Base-by-base conservation (phyloP, 2,113 vertebrate species). In the Peromyscus leucopus region DNA sequence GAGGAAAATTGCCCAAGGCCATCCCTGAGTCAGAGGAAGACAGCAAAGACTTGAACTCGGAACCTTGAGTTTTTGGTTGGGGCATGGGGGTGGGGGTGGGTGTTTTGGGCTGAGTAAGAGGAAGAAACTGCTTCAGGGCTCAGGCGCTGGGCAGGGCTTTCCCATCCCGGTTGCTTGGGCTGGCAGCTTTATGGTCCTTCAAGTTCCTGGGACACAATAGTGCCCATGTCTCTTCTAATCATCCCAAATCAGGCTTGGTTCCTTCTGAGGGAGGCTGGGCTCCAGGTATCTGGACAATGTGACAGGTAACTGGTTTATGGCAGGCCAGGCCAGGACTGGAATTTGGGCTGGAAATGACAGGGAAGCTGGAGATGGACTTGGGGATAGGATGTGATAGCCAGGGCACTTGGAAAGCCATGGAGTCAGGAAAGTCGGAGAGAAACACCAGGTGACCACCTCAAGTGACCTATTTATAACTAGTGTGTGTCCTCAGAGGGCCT, bases 1-100 rank as follows among this genome's bases (percentile, higher is more conserved):
- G 12, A 78, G 67, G 67, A 90, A 91, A 61, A n/a, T 93, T 97
- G 72, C 88, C 93, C 94, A 96, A 97, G 93, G 93, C 92, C 82
- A 86, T 42, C 55, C 51, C 36, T 97, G 95, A 91, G 85, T 97
- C 72, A 97, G 88, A 93, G 85, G 90, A 85, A 94, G 71, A 82
- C 17, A 82, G 21, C 5, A 31, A 76, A 59, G 63, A 94, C 75
- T 97, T 75, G 92, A 98, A 97, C 33, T 61, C 79, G 48, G 48
- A 67, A 89, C 36, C 12, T 12, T 28, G 16, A 48, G 63, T 17
- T 39, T 82, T 55, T 36, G 57, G 72, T 16, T 42, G 33, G 33
- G 15, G 13, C 3, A 26, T 28, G 36, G 11, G 63, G 7, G 57
- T 59, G 57, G 57, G 57, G 1, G 57, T 59, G 65, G 28, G 63